Percentiles rank a stretch among this genome's conserved stretches.
Conservation (phyloP, 2,113 vertebrate species). For the Speoplatyrhinus poulsoni region DNA sequence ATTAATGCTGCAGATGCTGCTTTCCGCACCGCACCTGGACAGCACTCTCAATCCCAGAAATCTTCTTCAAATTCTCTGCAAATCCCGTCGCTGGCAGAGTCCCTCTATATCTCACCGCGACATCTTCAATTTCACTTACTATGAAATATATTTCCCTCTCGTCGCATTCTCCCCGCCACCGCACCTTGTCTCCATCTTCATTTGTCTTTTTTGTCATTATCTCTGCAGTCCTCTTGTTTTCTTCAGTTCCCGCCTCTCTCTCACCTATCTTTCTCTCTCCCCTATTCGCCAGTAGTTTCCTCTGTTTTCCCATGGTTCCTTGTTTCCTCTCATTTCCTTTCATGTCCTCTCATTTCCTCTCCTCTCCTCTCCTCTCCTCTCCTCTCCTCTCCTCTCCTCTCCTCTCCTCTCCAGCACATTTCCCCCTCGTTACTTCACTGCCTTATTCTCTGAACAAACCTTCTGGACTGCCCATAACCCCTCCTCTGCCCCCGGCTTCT, state of each 20-base stretch:
- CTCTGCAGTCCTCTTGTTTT: not conserved
- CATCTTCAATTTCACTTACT: conserved; percentile 31
- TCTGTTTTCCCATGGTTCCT: not conserved
- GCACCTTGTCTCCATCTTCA: conserved; percentile 9
- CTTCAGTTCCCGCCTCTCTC: conserved; percentile 1
- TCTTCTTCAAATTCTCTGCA: conserved; percentile 70
- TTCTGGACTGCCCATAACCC: not conserved
- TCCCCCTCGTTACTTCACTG: not conserved
- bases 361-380: not conserved
- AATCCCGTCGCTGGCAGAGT: conserved; percentile 66
- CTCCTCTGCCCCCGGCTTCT: not conserved
- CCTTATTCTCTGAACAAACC: not conserved
- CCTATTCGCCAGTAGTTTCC: not conserved
- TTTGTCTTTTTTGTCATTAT: conserved; percentile 5
- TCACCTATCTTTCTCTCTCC: conserved; percentile 10
- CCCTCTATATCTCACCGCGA: conserved; percentile 54
- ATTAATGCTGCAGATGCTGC: conserved; percentile 78
- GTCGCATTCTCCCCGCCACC: conserved; percentile 1
- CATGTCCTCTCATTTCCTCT: conserved; percentile 1
- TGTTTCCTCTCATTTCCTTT: not conserved
- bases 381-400: not conserved
- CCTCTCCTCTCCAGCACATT: not conserved
- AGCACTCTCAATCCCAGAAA: conserved; percentile 73
- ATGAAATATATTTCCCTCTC: not conserved
- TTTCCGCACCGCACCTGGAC: conserved; percentile 69